phyloP scores from a whole-genome alignment of 2,888 invertebrate species.

The Rhabditophanes sp. region DNA sequence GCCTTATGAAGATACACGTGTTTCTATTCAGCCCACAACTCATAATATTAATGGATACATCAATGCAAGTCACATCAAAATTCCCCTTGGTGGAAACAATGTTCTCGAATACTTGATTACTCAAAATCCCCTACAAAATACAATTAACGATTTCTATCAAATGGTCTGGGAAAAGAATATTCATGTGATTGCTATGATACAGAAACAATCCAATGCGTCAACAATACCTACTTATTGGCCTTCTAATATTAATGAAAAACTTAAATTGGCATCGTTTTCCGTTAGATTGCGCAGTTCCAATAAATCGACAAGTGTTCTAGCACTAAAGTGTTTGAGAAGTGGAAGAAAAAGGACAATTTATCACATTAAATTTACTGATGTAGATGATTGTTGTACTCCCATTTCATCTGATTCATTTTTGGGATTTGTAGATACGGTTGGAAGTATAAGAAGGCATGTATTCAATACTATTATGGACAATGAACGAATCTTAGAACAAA shows the following conservation, averaged over 20 bases:
- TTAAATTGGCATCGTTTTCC: constrained; percentile 14
- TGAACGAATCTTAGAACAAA: too few species aligned
- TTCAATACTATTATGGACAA: too few species aligned
- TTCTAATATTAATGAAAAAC: constrained; percentile 15
- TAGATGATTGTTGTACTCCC: constrained; percentile 58
- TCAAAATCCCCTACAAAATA: constrained; percentile 56
- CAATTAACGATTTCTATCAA: constrained; percentile 64
- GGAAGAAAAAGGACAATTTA: constrained; percentile 52
- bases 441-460: constrained; percentile 20
- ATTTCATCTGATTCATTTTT: constrained; percentile 56
- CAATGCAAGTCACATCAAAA: constrained; percentile 53
- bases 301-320: constrained; percentile 43
- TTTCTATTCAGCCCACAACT: constrained; percentile 64
- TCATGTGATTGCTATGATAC: constrained; percentile 63
- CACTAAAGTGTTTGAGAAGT: constrained; percentile 42
- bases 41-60: constrained; percentile 74
- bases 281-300: constrained; percentile 9
- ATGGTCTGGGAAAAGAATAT: constrained; percentile 76
- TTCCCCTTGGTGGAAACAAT: constrained; percentile 11
- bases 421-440: constrained; percentile 34
- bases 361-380: constrained; percentile 67
- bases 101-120: constrained; percentile 16
- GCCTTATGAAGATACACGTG: constrained; percentile 76
- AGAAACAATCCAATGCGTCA: constrained; percentile 37
- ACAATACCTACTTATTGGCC: constrained; percentile 21